phyloP scores from a whole-genome alignment of 2,888 invertebrate species.

The Diarsia dahlii region DNA sequence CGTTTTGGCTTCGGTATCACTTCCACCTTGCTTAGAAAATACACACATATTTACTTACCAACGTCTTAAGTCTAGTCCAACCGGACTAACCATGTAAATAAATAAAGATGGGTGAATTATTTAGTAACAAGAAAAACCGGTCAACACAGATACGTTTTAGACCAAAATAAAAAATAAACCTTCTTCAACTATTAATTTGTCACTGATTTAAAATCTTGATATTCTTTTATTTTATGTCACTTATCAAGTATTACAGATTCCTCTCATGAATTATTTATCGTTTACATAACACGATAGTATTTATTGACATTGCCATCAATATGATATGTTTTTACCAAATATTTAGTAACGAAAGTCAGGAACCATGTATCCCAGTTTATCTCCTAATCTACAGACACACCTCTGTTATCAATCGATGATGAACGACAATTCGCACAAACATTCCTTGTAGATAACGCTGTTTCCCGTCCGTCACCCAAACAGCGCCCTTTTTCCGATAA shows the following conservation, averaged over 20 bases:
- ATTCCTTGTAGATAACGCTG: slow-evolving; percentile 55
- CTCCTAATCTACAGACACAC: slow-evolving; percentile 31
- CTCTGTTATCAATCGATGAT: slow-evolving; percentile 46
- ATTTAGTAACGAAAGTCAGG: slow-evolving; percentile 19
- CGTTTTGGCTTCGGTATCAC: too few species aligned
- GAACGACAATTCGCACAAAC: slow-evolving; percentile 44
- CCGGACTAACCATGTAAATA: neutral
- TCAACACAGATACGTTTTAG: neutral
- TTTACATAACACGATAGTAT: neutral
- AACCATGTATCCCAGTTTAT: slow-evolving; percentile 28
- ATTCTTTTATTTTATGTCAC: neutral
- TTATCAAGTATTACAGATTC: neutral
- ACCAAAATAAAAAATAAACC: neutral
- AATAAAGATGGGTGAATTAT: neutral
- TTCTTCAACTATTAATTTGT: neutral
- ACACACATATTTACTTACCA: neutral
- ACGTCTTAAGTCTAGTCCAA: neutral
- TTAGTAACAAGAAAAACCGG: neutral
- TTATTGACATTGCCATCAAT: neutral
- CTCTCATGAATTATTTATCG: neutral
- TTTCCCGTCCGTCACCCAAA: slow-evolving; percentile 44
- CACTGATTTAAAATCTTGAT: neutral
- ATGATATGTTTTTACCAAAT: neutral
- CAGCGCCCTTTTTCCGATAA: slow-evolving; percentile 29
- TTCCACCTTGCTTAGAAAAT: too few species aligned